Evolutionary conservation across 2,888 invertebrate species (phyloP).

Genomic region (Hyles lineata): DNA sequence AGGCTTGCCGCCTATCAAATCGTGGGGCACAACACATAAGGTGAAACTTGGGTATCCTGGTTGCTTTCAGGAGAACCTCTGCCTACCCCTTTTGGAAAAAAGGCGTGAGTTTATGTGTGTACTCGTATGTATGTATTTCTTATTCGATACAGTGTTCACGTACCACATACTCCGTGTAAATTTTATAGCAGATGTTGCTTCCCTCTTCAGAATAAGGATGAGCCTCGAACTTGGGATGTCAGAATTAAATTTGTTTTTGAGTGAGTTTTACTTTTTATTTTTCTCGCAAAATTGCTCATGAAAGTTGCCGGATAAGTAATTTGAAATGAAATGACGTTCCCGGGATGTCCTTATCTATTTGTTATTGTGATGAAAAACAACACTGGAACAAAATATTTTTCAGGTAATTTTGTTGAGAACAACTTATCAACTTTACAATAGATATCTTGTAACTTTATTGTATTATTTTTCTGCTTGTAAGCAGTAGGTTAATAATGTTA

Average conservation of each 20-base stretch:
- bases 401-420: conserved; percentile 4
- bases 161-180: conserved; percentile 65
- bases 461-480: too few species aligned
- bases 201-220: conserved; percentile 59
- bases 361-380: not conserved
- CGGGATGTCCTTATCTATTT: not conserved
- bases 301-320: not conserved
- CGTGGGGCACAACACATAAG: too few species aligned
- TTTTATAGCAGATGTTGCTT: conserved; percentile 62
- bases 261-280: conserved; percentile 14
- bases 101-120: too few species aligned
- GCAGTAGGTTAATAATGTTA: too few species aligned
- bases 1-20: too few species aligned
- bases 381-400: not conserved
- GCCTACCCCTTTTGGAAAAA: too few species aligned
- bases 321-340: conserved; percentile 16
- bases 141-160: conserved; percentile 26
- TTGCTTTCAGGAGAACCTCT: too few species aligned
- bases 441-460: not conserved
- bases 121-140: too few species aligned
- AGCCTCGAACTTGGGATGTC: conserved; percentile 57
- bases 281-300: conserved; percentile 1
- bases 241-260: conserved; percentile 47
- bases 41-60: too few species aligned
- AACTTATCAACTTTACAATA: not conserved